Conservation (phyloP, 2,113 vertebrate genomes). For the Piprites chloris region DNA sequence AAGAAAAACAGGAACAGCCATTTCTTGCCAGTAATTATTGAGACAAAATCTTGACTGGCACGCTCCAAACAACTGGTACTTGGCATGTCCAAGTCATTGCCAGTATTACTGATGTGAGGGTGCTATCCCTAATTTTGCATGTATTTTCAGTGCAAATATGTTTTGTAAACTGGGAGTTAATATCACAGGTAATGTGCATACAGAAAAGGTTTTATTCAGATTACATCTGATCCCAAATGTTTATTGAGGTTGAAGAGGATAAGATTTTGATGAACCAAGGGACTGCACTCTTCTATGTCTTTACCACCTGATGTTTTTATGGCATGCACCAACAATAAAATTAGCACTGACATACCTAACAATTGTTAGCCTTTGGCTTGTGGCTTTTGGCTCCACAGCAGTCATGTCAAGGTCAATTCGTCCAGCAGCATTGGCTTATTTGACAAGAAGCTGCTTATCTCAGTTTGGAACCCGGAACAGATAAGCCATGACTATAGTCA, state of each 20-base stretch:
- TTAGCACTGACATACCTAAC: not conserved
- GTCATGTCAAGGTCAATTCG: slow-evolving; percentile 12
- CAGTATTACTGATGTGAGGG: not conserved
- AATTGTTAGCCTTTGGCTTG: not conserved
- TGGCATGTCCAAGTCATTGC: not conserved
- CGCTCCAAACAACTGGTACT: not conserved
- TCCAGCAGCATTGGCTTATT: slow-evolving; percentile 13
- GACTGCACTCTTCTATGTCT: not conserved
- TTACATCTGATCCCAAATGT: not conserved
- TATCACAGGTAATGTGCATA: not conserved
- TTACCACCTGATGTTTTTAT: not conserved
- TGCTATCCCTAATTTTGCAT: not conserved
- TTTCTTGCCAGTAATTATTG: slow-evolving; percentile 3
- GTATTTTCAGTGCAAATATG: not conserved
- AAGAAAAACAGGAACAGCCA: not conserved
- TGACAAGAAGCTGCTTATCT: slow-evolving; percentile 28
- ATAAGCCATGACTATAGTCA: not conserved
- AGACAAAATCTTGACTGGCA: not conserved
- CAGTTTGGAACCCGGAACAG: slow-evolving; percentile 38
- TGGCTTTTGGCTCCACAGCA: slow-evolving; percentile 30
- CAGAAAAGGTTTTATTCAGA: not conserved
- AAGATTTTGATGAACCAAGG: not conserved
- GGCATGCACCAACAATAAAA: not conserved
- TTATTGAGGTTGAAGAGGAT: not conserved
- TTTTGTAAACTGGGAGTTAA: not conserved